These are phyloP conservation scores for Aulostomus chinensis DNA, from an alignment of 2,797 vertebrate species.

Conservation along the genomic window DNA sequence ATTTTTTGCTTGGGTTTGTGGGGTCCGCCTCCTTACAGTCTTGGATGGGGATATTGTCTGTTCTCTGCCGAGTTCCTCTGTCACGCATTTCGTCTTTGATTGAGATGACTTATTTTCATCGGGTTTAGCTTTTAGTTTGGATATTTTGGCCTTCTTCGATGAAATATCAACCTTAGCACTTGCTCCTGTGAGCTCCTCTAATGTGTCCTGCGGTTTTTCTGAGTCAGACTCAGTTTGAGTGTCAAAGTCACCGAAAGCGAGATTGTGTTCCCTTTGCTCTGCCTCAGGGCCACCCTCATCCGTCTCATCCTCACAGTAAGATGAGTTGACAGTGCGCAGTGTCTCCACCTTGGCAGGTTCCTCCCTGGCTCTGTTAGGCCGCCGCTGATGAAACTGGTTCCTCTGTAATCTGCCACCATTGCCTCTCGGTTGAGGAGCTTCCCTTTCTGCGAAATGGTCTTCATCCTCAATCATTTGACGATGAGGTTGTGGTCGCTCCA, in stretches of 20 bases:
- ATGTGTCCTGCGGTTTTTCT: slow-evolving; percentile 22
- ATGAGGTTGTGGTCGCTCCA: slow-evolving; percentile 16
- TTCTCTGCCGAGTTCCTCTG: not conserved
- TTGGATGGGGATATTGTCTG: not conserved
- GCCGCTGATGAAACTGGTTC: slow-evolving; percentile 31
- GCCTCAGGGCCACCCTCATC: slow-evolving; percentile 36
- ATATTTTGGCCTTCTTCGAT: not conserved
- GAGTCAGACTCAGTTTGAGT: slow-evolving; percentile 11
- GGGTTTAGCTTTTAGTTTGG: slow-evolving; percentile 4
- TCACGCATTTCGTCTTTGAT: not conserved
- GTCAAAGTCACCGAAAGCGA: not conserved
- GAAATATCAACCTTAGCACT: not conserved
- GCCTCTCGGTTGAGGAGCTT: slow-evolving; percentile 21
- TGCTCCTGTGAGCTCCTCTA: slow-evolving; percentile 2
- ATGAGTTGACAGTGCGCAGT: slow-evolving; percentile 27
- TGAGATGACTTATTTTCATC: not conserved
- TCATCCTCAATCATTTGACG: not conserved
- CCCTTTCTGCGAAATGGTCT: slow-evolving; percentile 31
- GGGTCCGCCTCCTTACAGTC: not conserved
- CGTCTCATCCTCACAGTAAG: slow-evolving; percentile 44
- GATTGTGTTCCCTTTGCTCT: slow-evolving; percentile 10
- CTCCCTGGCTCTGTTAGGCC: not conserved
- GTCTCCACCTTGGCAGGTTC: slow-evolving; percentile 52
- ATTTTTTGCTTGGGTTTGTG: not conserved
- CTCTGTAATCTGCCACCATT: slow-evolving; percentile 1